These are phyloP conservation scores for Arctia plantaginis DNA, from an alignment of 2,888 invertebrate genomes.

Conservation along the genomic window DNA sequence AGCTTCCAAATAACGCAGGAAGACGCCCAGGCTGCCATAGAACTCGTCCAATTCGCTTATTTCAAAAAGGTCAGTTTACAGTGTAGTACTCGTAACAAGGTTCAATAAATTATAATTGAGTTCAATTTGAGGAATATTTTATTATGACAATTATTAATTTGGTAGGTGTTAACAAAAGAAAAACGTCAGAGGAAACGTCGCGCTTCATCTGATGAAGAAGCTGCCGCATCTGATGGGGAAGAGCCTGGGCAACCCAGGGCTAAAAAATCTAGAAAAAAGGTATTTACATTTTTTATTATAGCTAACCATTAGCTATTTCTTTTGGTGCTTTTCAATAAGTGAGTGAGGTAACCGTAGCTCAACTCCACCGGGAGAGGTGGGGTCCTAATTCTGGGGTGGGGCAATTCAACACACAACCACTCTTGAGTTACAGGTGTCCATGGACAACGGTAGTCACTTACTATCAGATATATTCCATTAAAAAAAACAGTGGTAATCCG, in stretches of 20 bases:
- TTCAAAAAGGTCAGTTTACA: conserved; percentile 93
- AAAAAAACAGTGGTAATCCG: too few species aligned
- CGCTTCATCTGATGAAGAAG: conserved; percentile 84
- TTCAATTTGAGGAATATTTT: not conserved
- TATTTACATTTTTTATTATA: conserved; percentile 39
- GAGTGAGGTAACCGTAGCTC: too few species aligned
- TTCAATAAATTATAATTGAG: too few species aligned
- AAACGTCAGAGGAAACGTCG: conserved; percentile 88
- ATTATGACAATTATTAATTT: not conserved
- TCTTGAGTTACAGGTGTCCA: too few species aligned
- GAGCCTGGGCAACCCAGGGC: conserved; percentile 63
- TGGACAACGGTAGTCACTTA: too few species aligned
- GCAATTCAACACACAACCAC: too few species aligned
- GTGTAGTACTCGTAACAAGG: too few species aligned
- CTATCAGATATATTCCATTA: too few species aligned
- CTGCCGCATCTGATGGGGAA: conserved; percentile 65
- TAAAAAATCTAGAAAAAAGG: conserved; percentile 75
- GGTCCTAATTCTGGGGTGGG: too few species aligned
- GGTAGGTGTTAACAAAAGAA: conserved; percentile 89
- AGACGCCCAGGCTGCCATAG: conserved; percentile 97
- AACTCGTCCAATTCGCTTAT: conserved; percentile 97
- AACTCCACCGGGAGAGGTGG: too few species aligned
- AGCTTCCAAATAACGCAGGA: conserved; percentile 93
- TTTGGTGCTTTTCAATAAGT: too few species aligned
- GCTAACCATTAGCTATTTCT: not conserved